Evolutionary conservation across 2,888 invertebrate genomes (phyloP).

Genomic region (Cryptocephalus moraei): DNA sequence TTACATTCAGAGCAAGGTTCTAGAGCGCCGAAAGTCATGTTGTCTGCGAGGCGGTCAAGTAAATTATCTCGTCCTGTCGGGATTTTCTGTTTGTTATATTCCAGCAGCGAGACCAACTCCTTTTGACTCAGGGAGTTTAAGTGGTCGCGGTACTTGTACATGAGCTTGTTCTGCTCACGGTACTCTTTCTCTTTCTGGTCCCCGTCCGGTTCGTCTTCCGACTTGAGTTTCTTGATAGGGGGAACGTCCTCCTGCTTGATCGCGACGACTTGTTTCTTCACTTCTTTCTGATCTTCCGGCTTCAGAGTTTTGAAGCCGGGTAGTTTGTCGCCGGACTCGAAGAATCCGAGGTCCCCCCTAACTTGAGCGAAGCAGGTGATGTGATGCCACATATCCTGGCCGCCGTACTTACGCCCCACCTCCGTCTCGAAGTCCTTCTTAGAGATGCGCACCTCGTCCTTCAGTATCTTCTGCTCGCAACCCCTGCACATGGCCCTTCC

Average conservation of each 20-base stretch:
- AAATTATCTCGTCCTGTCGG: slow-evolving; percentile 59
- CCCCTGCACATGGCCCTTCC: slow-evolving; percentile 69
- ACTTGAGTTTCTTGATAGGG: slow-evolving; percentile 57
- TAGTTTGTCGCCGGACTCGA: slow-evolving; percentile 58
- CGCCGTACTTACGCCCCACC: slow-evolving; percentile 70
- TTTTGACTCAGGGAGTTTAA: slow-evolving; percentile 50
- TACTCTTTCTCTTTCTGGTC: slow-evolving; percentile 48
- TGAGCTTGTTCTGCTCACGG: slow-evolving; percentile 60
- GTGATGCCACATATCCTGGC: slow-evolving; percentile 84
- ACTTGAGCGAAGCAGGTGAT: slow-evolving; percentile 77
- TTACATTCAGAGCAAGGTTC: slow-evolving; percentile 70
- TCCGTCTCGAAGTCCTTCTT: slow-evolving; percentile 80
- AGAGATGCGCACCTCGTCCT: slow-evolving; percentile 62
- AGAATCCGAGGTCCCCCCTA: slow-evolving; percentile 63
- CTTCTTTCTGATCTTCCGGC: slow-evolving; percentile 57
- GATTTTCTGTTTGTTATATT: slow-evolving; percentile 61
- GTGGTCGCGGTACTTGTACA: slow-evolving; percentile 58
- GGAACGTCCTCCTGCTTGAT: slow-evolving; percentile 48
- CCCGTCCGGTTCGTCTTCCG: slow-evolving; percentile 44
- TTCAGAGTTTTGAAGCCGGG: slow-evolving; percentile 66
- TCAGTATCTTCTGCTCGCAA: slow-evolving; percentile 77
- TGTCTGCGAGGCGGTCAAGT: slow-evolving; percentile 70
- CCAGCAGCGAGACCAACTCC: slow-evolving; percentile 54
- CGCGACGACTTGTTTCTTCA: slow-evolving; percentile 55
- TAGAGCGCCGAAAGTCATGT: slow-evolving; percentile 80